Evolutionary conservation across 2,888 invertebrate genomes (phyloP), one percentile per base, ranked within the genome.

Genomic region (Galeopsomyia nigrocyanea): DNA sequence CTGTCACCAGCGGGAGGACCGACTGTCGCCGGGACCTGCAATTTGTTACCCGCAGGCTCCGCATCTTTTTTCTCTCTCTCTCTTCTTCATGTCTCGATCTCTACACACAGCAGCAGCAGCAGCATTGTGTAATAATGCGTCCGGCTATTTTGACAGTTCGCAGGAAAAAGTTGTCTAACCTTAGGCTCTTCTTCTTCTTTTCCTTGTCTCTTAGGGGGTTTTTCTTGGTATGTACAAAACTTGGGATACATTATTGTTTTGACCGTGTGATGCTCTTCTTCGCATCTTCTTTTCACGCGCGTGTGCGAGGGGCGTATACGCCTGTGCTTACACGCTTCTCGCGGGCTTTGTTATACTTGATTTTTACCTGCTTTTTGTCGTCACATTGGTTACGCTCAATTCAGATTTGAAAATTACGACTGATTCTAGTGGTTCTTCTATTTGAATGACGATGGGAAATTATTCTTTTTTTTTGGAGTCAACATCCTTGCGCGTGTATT

Each of bases 1-100:
- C 83, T 83, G 84, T 84, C 84, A 85, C 84, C 84, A 82, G 82
- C 39, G 39, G 39, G 47, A 67, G 67, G 73, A 74, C 66, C 73
- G 75, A 62, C 62, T 53, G 39, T 22, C 22, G 22, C 19, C 50
- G 68, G 57, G 57, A 47, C 72, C 67, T 31, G 72, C 67, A 72
- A 72, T 72, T 72, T 72, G 68, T 72, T 68, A 72, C 62, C 62
- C 63, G 47, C 71, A 50, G 55, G 55, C 6, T 17, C 10, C 31
- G 10, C 21, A 16, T 17, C 6, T 19, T 6, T 0, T 47, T 53
- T 58, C 53, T 53, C 53, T 50, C n/a, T 51, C 21, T 13, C 57
- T 46, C 14, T 17, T 68, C 19, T 53, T 14, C 39, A 19, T 50
- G 31, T 56, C 17, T 22, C 21, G 16, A n/a, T 14, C 39, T 17